Evolutionary conservation across 2,888 invertebrate genomes (phyloP).

Genomic region (Kryphioiulus occultus): DNA sequence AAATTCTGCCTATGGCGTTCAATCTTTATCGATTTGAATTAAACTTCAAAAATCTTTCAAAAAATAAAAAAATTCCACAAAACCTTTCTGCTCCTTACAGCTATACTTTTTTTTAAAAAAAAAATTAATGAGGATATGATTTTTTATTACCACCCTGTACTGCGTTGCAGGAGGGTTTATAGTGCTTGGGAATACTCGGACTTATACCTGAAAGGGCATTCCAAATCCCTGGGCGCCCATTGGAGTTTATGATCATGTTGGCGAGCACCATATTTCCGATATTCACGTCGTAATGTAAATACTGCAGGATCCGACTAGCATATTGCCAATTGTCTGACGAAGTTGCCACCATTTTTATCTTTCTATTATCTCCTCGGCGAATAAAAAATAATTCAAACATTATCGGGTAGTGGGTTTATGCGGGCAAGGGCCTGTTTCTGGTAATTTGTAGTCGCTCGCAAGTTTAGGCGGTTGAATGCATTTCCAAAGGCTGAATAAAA

Average conservation of each 20-base stretch:
- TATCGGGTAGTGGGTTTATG: background rate
- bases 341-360: slow-evolving; percentile 12
- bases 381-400: background rate
- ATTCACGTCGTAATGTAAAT: background rate
- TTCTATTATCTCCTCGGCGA: background rate
- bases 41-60: no score
- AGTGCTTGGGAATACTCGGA: background rate
- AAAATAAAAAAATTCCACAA: no score
- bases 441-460: background rate
- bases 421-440: background rate
- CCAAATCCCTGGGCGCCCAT: background rate
- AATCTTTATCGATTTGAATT: no score
- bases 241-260: background rate
- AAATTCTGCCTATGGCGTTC: no score
- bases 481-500: background rate
- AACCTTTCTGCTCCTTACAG: no score
- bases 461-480: background rate
- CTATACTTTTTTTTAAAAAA: no score
- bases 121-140: no score
- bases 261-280: background rate
- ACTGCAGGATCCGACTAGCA: background rate
- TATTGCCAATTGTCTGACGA: background rate
- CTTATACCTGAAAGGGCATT: background rate
- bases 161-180: background rate
- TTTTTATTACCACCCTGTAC: no score